A percentile compares a stretch with the other conserved stretches of the same genome.
These are phyloP conservation scores for Argynnis bischoffii DNA, from an alignment of 2,888 invertebrate species.

Conservation along the genomic window DNA sequence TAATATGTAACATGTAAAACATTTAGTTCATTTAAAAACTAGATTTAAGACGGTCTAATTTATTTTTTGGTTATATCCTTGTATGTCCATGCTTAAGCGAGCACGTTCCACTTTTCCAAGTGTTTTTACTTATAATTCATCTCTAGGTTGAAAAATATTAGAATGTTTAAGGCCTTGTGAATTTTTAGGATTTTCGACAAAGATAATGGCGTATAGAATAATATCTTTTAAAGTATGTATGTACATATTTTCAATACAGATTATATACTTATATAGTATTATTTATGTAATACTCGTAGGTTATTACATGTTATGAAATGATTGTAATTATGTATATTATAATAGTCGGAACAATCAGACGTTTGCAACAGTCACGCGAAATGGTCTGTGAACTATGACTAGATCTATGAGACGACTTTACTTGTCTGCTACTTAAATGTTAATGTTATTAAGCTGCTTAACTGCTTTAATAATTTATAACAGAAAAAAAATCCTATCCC, in stretches of 20 bases:
- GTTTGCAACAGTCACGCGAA: slow-evolving; percentile 9
- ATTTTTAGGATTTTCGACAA: background rate
- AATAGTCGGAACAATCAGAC: slow-evolving; percentile 18
- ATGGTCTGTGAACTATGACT: slow-evolving; percentile 3
- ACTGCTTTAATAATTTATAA: too few relatives aligned
- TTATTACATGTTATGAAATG: slow-evolving; percentile 20
- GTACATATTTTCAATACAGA: background rate
- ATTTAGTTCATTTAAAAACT: background rate
- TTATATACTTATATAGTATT: background rate
- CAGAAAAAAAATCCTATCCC: too few relatives aligned
- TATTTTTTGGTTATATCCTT: slow-evolving; percentile 12
- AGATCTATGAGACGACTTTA: background rate
- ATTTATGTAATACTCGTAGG: slow-evolving; percentile 5
- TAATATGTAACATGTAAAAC: background rate
- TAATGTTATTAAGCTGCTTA: too few relatives aligned
- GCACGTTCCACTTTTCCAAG: background rate
- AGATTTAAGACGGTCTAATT: slow-evolving; percentile 2
- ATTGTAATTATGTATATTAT: slow-evolving; percentile 10
- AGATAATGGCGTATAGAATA: too few relatives aligned
- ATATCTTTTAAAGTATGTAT: too few relatives aligned
- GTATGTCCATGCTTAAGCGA: slow-evolving; percentile 10
- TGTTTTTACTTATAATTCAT: slow-evolving; percentile 4
- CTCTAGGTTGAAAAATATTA: background rate
- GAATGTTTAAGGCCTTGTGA: background rate
- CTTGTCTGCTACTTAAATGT: background rate